These are phyloP conservation scores for Mesitornis unicolor DNA, from an alignment of 2,113 vertebrate genomes.

Conservation along the genomic window DNA sequence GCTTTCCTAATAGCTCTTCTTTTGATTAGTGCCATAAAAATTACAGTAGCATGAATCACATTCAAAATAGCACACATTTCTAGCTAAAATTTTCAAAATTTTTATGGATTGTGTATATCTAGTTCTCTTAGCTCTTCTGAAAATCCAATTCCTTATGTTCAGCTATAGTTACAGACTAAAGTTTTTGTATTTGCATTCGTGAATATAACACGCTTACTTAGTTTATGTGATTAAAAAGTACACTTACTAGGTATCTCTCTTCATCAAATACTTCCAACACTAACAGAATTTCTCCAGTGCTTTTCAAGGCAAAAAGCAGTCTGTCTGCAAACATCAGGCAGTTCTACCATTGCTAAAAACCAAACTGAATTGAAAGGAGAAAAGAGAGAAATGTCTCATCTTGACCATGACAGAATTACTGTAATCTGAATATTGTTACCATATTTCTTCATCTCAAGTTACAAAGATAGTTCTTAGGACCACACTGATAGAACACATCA, in stretches of 20 bases:
- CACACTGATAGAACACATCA: not conserved
- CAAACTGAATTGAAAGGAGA: not conserved
- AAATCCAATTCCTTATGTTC: not conserved
- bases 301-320: not conserved
- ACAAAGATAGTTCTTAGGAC: not conserved
- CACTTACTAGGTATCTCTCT: not conserved
- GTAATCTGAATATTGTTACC: not conserved
- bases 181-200: not conserved
- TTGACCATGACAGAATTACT: not conserved
- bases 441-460: not conserved
- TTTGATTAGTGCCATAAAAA: not conserved
- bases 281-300: not conserved
- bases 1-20: not conserved
- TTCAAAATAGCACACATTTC: not conserved
- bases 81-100: not conserved
- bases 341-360: not conserved
- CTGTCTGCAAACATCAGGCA: not conserved
- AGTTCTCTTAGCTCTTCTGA: not conserved
- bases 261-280: not conserved
- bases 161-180: not conserved
- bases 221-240: not conserved
- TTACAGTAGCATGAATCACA: not conserved
- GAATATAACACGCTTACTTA: not conserved
- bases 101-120: not conserved
- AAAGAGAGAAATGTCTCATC: not conserved